Evolutionary conservation across 2,113 vertebrate genomes (phyloP), one percentile per base, ranked within the genome.

Genomic region (Nibea coibor): DNA sequence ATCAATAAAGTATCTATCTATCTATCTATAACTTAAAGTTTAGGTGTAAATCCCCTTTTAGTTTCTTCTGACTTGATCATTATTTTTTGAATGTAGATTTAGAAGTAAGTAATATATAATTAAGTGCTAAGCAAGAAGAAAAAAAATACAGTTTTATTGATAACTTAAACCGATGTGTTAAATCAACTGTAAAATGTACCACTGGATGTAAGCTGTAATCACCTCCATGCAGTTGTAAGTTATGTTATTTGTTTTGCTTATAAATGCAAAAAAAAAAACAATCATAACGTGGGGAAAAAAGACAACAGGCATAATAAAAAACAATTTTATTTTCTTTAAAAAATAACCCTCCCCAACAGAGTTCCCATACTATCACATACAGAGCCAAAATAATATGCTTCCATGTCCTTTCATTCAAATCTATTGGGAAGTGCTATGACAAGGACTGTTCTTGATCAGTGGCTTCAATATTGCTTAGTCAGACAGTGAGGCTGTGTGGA

Each of bases 321-420:
- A 93, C 92, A 93, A 94, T 84, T 94, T 95, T 94, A 92, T 93
- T 94, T 94, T 94, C 89, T 93, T 95, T 94, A 94, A 96, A 96
- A 95, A 95, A 95, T 94, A 94, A 93, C 94, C 87, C 92, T 77
- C 91, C 93, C 91, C 89, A 90, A 94, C 93, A 94, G 86, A 94
- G 91, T 90, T 92, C 91, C 89, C 92, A 92, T 92, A 93, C 92
- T 94, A 91, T 94, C 90, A 93, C 93, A 94, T 92, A 94, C 92
- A 94, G 94, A 94, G 92, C 91, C 91, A 93, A 94, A 93, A 91
- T 89, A 94, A 88, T 90, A 92, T 87, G 88, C 87, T 93, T 93
- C 84, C 82, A 83, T 90, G 86, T 93, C 90, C 87, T 92, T 92
- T 93, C 91, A 87, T 91, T 94, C 91, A 91, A 89, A 92, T 93